Evolutionary conservation across 2,113 vertebrate species (phyloP).

Genomic region (Protomyctophum bolini): DNA sequence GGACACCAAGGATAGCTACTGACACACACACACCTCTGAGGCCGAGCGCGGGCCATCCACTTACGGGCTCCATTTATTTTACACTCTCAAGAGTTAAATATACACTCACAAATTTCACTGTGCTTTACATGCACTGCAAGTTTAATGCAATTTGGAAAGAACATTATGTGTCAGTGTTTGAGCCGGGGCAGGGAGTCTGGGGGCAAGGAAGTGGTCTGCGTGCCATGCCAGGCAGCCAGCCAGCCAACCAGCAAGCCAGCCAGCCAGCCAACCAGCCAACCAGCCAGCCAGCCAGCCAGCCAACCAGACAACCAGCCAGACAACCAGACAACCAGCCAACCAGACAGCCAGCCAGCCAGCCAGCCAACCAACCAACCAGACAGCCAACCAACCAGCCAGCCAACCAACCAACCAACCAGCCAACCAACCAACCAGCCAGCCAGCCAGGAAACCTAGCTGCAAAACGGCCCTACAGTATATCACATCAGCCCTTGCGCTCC

Average conservation of each 20-base stretch:
- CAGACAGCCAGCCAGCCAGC: too few species aligned
- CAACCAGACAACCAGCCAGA: too few species aligned
- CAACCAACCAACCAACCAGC: too few species aligned
- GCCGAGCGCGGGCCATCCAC: not conserved
- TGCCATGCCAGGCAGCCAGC: not conserved
- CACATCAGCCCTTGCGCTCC: not conserved
- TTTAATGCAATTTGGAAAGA: slow-evolving; percentile 20
- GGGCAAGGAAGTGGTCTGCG: not conserved
- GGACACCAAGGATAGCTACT: slow-evolving; percentile 48
- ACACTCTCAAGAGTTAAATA: too few species aligned
- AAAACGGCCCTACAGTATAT: not conserved
- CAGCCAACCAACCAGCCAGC: too few species aligned
- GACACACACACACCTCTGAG: slow-evolving; percentile 32
- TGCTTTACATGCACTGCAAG: not conserved
- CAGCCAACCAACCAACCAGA: too few species aligned
- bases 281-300: too few species aligned
- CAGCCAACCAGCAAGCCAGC: not conserved
- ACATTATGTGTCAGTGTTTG: slow-evolving; percentile 16
- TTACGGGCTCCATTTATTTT: too few species aligned
- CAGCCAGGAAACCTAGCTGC: too few species aligned
- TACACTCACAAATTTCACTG: too few species aligned
- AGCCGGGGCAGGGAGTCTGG: not conserved
- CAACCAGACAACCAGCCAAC: too few species aligned
- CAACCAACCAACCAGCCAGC: too few species aligned
- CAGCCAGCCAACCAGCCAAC: not conserved